Percentiles rank a stretch among this genome's conserved stretches.
Evolutionary conservation across 2,113 vertebrate species (phyloP).

Genomic region (Chloropsis hardwickii): DNA sequence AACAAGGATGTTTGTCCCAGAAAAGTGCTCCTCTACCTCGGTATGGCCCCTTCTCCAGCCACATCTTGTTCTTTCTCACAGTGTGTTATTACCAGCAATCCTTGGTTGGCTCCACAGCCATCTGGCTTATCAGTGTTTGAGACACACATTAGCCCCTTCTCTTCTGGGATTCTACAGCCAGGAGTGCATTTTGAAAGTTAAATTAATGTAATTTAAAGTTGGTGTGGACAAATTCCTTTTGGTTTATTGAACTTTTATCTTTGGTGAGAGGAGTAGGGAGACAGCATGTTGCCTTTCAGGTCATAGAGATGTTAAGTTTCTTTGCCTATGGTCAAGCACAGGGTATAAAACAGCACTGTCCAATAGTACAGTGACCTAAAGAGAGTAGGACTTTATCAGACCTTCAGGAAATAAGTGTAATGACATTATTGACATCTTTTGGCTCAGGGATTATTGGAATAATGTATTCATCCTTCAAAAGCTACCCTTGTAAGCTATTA

Average conservation of each 20-base stretch:
- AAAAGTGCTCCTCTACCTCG: not conserved
- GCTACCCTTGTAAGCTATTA: not conserved
- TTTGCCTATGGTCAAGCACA: not conserved
- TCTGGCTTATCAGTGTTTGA: not conserved
- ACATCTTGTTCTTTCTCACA: not conserved
- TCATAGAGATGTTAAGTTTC: not conserved
- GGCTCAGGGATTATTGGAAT: not conserved
- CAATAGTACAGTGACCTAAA: not conserved
- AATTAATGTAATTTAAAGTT: not conserved
- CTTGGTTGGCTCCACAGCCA: not conserved
- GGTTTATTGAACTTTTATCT: not conserved
- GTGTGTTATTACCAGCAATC: not conserved
- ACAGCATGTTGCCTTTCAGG: not conserved
- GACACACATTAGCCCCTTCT: not conserved
- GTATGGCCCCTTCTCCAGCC: not conserved
- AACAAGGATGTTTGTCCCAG: not conserved
- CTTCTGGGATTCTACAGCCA: not conserved
- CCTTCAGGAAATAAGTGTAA: not conserved
- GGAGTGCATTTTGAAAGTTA: not conserved
- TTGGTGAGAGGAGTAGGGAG: not conserved
- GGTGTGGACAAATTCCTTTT: not conserved
- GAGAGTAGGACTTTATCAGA: not conserved
- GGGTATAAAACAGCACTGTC: not conserved
- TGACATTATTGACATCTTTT: not conserved
- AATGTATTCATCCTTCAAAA: not conserved